phyloP scores from a whole-genome alignment of 2,888 invertebrate species.

The Hoplodrina ambigua region DNA sequence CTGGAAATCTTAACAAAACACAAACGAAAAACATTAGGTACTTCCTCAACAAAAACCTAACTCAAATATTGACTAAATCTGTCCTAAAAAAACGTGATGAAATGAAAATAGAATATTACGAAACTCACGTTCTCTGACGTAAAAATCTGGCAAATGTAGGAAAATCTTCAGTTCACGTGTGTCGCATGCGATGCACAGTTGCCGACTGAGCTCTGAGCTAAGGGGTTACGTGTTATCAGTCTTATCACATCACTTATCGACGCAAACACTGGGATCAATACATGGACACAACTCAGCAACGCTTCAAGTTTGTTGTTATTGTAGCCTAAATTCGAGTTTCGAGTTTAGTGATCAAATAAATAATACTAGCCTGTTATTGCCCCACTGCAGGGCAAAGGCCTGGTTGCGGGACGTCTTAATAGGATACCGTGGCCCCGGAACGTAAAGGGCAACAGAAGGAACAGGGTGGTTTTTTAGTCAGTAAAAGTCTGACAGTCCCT shows the following conservation, averaged over 20 bases:
- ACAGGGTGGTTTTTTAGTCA: too few species aligned
- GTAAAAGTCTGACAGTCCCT: too few species aligned
- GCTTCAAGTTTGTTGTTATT: background rate
- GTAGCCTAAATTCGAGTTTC: background rate
- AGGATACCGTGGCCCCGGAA: too few species aligned
- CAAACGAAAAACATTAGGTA: background rate
- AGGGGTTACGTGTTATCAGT: constrained; percentile 71
- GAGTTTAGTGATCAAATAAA: too few species aligned
- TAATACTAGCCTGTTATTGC: too few species aligned
- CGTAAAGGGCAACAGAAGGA: too few species aligned
- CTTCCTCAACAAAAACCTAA: background rate
- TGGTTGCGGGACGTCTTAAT: too few species aligned
- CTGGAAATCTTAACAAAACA: constrained; percentile 3
- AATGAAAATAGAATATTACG: constrained; percentile 42
- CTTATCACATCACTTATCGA: constrained; percentile 67
- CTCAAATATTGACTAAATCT: background rate
- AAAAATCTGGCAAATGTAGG: constrained; percentile 24
- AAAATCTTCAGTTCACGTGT: constrained; percentile 36
- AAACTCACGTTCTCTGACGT: constrained; percentile 55
- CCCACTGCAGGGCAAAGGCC: too few species aligned
- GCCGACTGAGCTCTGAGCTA: constrained; percentile 40
- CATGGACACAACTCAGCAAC: background rate
- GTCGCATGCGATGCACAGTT: constrained; percentile 16
- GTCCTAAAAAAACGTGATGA: background rate
- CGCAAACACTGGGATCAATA: constrained; percentile 57